Conservation (phyloP, 2,797 vertebrate genomes). For the Coccyzus lansbergi region DNA sequence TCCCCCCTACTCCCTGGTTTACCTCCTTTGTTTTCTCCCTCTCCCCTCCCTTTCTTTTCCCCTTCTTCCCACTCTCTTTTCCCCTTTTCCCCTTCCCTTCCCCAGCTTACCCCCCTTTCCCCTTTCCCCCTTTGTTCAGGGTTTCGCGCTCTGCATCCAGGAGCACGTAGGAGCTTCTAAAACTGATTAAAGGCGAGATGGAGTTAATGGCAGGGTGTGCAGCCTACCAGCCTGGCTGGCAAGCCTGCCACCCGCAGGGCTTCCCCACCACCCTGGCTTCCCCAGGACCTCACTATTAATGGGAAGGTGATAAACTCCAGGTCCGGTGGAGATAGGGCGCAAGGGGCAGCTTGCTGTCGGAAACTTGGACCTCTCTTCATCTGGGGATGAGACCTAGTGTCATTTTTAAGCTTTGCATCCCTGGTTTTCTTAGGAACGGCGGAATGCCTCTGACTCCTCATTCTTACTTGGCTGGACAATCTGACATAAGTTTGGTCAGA, state of each 20-base stretch:
- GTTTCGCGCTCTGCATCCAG: not conserved
- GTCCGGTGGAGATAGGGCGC: fast-evolving
- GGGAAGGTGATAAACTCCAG: not conserved
- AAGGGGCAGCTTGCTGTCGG: not conserved
- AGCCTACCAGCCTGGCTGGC: not conserved
- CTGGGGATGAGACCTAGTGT: not conserved
- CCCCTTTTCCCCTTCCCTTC: too few species aligned
- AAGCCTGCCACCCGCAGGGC: not conserved
- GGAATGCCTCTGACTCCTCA: not conserved
- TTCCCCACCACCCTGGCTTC: not conserved
- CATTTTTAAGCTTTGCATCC: fast-evolving
- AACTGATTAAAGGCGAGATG: slow-evolving; percentile 4
- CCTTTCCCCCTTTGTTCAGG: not conserved
- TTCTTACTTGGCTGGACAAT: fast-evolving
- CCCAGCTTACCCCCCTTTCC: not conserved
- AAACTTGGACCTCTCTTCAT: fast-evolving
- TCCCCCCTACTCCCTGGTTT: too few species aligned
- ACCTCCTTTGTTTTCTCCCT: too few species aligned
- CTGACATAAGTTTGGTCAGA: not conserved
- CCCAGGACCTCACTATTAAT: not conserved
- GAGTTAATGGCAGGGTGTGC: slow-evolving; percentile 33
- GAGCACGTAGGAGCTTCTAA: not conserved
- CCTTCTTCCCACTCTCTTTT: too few species aligned
- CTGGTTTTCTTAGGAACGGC: not conserved
- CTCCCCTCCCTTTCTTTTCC: too few species aligned